A percentile compares a stretch with the other conserved stretches of the same genome.
phyloP scores from a whole-genome alignment of 2,888 invertebrate genomes.

The Mystacides longicornis region DNA sequence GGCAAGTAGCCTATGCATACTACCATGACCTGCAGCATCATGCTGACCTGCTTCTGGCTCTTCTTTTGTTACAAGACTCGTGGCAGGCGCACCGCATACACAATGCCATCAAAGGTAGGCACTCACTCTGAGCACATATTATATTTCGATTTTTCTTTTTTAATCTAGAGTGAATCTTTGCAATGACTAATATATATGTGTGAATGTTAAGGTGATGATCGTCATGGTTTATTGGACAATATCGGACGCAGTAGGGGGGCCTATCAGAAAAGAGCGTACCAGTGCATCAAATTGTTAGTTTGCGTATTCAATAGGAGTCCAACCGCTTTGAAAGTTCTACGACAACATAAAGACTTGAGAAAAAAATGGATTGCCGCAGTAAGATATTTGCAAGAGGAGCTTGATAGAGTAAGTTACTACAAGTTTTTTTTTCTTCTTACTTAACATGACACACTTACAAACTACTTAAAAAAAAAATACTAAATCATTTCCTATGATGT shows the following conservation, averaged over 20 bases:
- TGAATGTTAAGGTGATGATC: constrained; percentile 50
- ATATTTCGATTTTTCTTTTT: not conserved
- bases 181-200: not conserved
- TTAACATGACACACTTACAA: no score
- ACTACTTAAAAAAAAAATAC: no score
- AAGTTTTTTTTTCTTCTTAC: no score
- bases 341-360: constrained; percentile 68
- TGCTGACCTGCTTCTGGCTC: constrained; percentile 79
- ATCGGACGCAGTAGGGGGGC: constrained; percentile 88
- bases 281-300: constrained; percentile 93
- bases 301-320: constrained; percentile 81
- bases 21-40: constrained; percentile 91
- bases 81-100: constrained; percentile 95
- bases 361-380: constrained; percentile 85
- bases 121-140: not conserved
- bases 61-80: constrained; percentile 86
- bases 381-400: constrained; percentile 91
- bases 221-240: constrained; percentile 89
- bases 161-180: not conserved
- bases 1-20: constrained; percentile 86
- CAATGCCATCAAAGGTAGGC: constrained; percentile 79
- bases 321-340: constrained; percentile 71
- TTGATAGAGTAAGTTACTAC: constrained; percentile 63
- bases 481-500: not conserved
- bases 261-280: constrained; percentile 94